A percentile compares a stretch with the other conserved stretches of the same genome.
These are phyloP conservation scores for Nettapus auritus DNA, from an alignment of 2,113 vertebrate genomes.

Conservation along the genomic window DNA sequence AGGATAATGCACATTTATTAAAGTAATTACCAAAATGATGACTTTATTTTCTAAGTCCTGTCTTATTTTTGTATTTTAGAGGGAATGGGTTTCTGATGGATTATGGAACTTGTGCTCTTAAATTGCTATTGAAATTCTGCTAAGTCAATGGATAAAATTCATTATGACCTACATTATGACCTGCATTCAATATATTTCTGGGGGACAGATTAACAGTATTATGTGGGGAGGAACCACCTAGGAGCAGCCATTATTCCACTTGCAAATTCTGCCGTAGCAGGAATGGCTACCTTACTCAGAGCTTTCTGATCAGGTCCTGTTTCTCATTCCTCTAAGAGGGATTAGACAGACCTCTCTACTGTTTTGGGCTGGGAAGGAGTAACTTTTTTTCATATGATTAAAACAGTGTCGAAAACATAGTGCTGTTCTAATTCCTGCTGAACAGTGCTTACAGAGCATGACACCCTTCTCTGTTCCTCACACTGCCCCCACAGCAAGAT, in stretches of 20 bases:
- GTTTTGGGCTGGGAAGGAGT: not conserved
- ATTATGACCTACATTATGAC: not conserved
- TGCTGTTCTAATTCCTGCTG: not conserved
- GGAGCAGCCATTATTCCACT: not conserved
- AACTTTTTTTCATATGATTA: not conserved
- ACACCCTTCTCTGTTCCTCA: no score
- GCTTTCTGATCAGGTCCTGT: not conserved
- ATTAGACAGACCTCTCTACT: not conserved
- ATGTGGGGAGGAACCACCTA: not conserved
- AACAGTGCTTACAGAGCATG: no score
- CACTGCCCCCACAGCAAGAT: no score
- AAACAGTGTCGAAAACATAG: not conserved
- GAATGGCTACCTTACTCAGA: not conserved
- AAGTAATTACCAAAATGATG: slow-evolving; percentile 36
- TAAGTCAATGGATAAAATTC: not conserved
- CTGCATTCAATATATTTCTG: not conserved
- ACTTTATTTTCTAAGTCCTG: not conserved
- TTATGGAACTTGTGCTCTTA: not conserved
- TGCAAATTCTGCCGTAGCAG: not conserved
- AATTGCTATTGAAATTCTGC: not conserved
- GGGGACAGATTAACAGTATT: not conserved
- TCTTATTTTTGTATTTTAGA: not conserved
- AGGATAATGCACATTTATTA: slow-evolving; percentile 2
- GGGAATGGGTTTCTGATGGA: not conserved
- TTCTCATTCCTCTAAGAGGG: not conserved